Evolutionary conservation across 2,797 vertebrate species (phyloP).

Genomic region (Anguilla megastoma): DNA sequence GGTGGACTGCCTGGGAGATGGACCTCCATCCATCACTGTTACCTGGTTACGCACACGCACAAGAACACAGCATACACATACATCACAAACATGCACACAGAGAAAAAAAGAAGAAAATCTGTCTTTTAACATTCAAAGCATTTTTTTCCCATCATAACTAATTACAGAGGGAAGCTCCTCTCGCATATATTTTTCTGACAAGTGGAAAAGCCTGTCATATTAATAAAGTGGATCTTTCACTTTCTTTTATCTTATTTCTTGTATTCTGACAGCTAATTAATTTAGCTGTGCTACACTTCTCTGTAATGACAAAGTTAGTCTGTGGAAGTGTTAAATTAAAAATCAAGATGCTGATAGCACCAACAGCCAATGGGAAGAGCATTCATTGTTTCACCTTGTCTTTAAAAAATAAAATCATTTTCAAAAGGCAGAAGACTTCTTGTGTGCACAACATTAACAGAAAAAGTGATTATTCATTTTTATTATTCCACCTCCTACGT

Average conservation of each 20-base stretch:
- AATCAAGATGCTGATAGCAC: slow-evolving; percentile 44
- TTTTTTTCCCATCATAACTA: slow-evolving; percentile 24
- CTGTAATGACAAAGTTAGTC: slow-evolving; percentile 43
- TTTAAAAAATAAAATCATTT: slow-evolving; percentile 28
- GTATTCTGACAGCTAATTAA: slow-evolving; percentile 65
- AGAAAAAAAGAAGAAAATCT: neutral
- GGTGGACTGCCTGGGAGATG: slow-evolving; percentile 80
- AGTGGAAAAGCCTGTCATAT: slow-evolving; percentile 43
- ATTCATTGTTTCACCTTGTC: slow-evolving; percentile 9
- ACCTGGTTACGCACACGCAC: slow-evolving; percentile 72
- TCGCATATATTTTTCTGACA: slow-evolving; percentile 38
- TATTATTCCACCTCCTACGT: slow-evolving; percentile 33
- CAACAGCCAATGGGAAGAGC: slow-evolving; percentile 9
- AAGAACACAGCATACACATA: neutral
- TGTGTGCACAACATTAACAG: slow-evolving; percentile 32
- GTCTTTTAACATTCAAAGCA: slow-evolving; percentile 28
- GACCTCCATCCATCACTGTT: slow-evolving; percentile 83
- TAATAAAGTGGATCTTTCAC: slow-evolving; percentile 41
- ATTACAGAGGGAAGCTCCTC: slow-evolving; percentile 35
- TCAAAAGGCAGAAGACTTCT: slow-evolving; percentile 45
- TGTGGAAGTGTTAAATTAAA: slow-evolving; percentile 22
- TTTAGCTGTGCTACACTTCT: slow-evolving; percentile 52
- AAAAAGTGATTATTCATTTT: slow-evolving; percentile 38
- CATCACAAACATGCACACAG: neutral
- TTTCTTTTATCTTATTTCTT: slow-evolving; percentile 57